phyloP scores from a whole-genome alignment of 2,113 vertebrate species.

The Otus sunia region DNA sequence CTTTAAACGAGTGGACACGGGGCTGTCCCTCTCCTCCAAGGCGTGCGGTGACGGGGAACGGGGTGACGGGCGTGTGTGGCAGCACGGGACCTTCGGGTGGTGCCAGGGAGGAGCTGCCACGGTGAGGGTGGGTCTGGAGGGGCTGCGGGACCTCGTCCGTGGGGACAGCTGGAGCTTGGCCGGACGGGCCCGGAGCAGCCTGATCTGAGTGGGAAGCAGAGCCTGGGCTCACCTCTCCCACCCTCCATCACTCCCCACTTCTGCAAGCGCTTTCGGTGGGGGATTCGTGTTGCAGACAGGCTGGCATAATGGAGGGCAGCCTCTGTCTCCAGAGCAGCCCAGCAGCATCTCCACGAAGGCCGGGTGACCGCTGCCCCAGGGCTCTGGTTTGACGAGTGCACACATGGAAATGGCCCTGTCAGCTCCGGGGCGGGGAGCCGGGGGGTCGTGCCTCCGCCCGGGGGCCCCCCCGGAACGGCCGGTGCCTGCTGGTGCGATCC shows the following conservation, averaged over 20 bases:
- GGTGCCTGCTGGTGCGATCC: too few relatives aligned
- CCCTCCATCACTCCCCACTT: too few relatives aligned
- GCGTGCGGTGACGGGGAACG: fast-evolving
- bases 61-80: fast-evolving
- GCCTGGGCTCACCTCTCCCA: too few relatives aligned
- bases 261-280: too few relatives aligned
- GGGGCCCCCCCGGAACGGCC: too few relatives aligned
- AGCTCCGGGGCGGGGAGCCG: neutral
- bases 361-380: neutral
- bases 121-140: neutral
- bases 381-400: neutral
- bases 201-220: neutral
- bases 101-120: too few relatives aligned
- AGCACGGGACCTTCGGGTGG: fast-evolving
- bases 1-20: neutral
- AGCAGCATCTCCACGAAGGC: neutral
- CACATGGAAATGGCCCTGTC: neutral
- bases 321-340: neutral
- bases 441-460: neutral
- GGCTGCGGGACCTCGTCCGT: neutral
- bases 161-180: too few relatives aligned
- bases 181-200: neutral
- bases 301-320: neutral
- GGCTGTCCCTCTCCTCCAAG: neutral
- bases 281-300: too few relatives aligned